These are phyloP conservation scores for Thrips palmi DNA, from an alignment of 1,140 invertebrate species.

Conservation along the genomic window DNA sequence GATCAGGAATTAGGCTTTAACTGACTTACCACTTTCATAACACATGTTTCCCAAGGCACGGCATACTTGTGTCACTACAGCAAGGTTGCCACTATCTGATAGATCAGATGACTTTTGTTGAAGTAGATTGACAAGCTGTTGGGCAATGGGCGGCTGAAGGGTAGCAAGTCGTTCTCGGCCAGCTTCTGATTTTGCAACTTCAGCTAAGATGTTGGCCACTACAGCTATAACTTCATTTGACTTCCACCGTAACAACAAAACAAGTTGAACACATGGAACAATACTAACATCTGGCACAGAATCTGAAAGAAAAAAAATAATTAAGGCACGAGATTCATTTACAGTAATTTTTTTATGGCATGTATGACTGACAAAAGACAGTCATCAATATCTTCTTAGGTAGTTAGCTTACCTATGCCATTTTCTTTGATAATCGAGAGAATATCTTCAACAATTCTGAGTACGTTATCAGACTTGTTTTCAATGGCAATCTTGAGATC, in stretches of 20 bases:
- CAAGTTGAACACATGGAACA: conserved; percentile 9
- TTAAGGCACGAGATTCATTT: background rate
- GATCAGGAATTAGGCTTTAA: conserved; percentile 10
- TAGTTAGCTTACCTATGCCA: conserved; percentile 9
- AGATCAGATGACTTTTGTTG: conserved; percentile 20
- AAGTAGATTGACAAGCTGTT: conserved; percentile 33
- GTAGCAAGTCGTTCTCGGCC: conserved; percentile 47
- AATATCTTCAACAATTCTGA: conserved; percentile 9
- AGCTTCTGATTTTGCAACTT: conserved; percentile 45
- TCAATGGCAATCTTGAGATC: conserved; percentile 13
- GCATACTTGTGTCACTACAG: conserved; percentile 46
- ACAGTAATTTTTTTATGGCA: conserved; percentile 1
- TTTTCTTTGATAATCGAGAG: conserved; percentile 7
- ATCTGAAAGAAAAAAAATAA: conserved; percentile 9
- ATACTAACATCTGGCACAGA: conserved; percentile 7
- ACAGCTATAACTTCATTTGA: conserved; percentile 13
- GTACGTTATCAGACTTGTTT: conserved; percentile 12
- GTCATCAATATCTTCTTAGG: background rate
- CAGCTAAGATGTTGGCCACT: conserved; percentile 43
- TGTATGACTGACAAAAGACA: background rate
- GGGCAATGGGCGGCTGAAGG: conserved; percentile 35
- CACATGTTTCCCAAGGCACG: conserved; percentile 74
- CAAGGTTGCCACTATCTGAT: conserved; percentile 24
- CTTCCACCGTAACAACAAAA: conserved; percentile 7
- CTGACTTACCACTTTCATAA: conserved; percentile 57